A percentile compares a stretch with the other conserved stretches of the same genome.
Conservation (phyloP, 1,140 invertebrate genomes). For the Campoletis sonorensis region DNA sequence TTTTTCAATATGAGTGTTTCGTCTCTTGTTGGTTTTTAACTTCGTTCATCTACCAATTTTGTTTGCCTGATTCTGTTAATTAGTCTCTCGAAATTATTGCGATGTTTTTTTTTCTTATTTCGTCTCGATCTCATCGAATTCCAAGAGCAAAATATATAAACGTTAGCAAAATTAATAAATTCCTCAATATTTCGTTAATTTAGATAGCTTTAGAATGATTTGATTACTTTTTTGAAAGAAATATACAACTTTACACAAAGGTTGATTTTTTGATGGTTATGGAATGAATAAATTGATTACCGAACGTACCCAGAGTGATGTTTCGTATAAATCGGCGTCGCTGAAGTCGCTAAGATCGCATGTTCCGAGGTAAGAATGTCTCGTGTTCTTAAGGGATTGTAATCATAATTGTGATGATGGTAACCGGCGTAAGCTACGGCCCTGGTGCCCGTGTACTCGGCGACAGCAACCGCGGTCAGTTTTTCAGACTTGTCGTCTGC, state of each 20-base stretch:
- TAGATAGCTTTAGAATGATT: too few species aligned
- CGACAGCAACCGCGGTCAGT: slow-evolving; percentile 58
- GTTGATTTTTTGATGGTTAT: not conserved
- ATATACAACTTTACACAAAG: not conserved
- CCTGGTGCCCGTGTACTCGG: slow-evolving; percentile 57
- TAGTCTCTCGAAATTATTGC: too few species aligned
- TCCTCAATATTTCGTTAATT: too few species aligned
- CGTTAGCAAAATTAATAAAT: too few species aligned
- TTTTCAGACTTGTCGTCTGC: slow-evolving; percentile 52
- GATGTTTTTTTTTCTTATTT: too few species aligned
- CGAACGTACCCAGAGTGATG: slow-evolving; percentile 68
- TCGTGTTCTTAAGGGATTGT: slow-evolving; percentile 53
- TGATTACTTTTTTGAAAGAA: not conserved
- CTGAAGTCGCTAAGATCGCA: slow-evolving; percentile 54
- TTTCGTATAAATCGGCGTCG: slow-evolving; percentile 62
- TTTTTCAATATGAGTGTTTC: too few species aligned
- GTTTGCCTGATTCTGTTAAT: too few species aligned
- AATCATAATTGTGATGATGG: slow-evolving; percentile 55
- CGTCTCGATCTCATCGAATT: too few species aligned
- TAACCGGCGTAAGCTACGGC: slow-evolving; percentile 59
- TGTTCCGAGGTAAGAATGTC: slow-evolving; percentile 56
- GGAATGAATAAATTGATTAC: not conserved
- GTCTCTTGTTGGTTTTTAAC: too few species aligned
- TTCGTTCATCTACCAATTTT: too few species aligned
- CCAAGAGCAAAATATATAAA: too few species aligned